A percentile compares a stretch with the other conserved stretches of the same genome.
These are phyloP conservation scores for Thunnus thynnus DNA, from an alignment of 2,113 vertebrate genomes.

Conservation along the genomic window DNA sequence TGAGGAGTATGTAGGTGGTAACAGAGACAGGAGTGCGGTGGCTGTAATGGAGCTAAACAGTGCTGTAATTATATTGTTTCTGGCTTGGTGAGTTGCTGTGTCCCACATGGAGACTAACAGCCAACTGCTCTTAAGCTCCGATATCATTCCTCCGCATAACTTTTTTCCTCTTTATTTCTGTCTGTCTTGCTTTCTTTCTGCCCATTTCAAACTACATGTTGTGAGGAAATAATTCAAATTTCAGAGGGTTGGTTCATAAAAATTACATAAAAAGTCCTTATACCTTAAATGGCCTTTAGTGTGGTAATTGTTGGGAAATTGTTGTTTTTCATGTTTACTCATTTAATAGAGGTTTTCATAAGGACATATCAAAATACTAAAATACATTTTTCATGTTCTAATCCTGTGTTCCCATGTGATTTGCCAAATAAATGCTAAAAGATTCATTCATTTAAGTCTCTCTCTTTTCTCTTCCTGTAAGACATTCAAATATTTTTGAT, in stretches of 20 bases:
- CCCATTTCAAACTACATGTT: neutral
- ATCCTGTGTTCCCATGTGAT: too few species aligned
- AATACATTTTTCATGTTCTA: too few species aligned
- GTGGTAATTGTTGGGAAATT: too few species aligned
- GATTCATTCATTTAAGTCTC: too few species aligned
- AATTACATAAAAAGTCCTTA: neutral
- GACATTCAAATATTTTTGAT: too few species aligned
- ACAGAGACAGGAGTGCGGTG: conserved; percentile 23
- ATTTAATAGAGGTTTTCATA: too few species aligned
- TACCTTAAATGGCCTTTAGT: neutral
- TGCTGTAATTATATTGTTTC: conserved; percentile 63
- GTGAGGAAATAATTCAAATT: neutral
- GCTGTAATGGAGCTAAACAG: conserved; percentile 61
- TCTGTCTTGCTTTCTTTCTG: neutral
- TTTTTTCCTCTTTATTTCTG: neutral
- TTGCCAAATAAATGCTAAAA: too few species aligned
- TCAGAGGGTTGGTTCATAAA: neutral
- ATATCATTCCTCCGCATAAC: neutral
- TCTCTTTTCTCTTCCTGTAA: too few species aligned
- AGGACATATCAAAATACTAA: neutral
- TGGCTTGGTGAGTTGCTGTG: conserved; percentile 1
- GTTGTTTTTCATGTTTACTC: too few species aligned
- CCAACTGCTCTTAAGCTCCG: neutral
- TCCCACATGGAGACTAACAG: conserved; percentile 12
- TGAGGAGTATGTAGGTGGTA: conserved; percentile 60